phyloP scores from a whole-genome alignment of 1,140 invertebrate species.

The Paralvinella palmiformis region DNA sequence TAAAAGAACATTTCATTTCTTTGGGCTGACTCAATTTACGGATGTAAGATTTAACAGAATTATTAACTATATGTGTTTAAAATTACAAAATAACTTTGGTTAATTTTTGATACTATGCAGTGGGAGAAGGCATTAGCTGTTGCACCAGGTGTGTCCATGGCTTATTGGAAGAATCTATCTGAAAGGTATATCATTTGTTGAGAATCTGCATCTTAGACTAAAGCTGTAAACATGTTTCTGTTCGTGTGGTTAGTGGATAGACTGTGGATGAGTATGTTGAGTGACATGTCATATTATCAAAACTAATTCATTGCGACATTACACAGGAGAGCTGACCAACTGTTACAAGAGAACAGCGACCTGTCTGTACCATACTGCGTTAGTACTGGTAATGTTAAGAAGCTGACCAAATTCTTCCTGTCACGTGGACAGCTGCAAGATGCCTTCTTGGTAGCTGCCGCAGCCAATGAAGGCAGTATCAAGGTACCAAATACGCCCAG shows the following conservation, averaged over 20 bases:
- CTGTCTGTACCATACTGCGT: slow-evolving; percentile 38
- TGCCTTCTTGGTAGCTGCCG: slow-evolving; percentile 37
- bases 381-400: slow-evolving; percentile 36
- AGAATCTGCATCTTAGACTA: too few species aligned
- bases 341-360: slow-evolving; percentile 43
- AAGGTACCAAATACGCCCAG: background rate
- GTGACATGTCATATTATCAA: background rate
- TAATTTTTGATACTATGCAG: too few species aligned
- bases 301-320: slow-evolving; percentile 10
- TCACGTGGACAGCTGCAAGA: slow-evolving; percentile 35
- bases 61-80: too few species aligned
- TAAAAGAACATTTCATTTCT: too few species aligned
- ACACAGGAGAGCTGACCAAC: slow-evolving; percentile 39
- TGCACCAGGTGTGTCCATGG: slow-evolving; percentile 51
- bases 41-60: too few species aligned
- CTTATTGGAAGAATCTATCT: slow-evolving; percentile 51
- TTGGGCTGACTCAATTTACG: too few species aligned
- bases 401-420: slow-evolving; percentile 40
- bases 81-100: too few species aligned
- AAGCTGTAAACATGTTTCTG: too few species aligned
- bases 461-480: slow-evolving; percentile 31
- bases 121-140: slow-evolving; percentile 52
- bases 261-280: too few species aligned
- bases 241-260: too few species aligned
- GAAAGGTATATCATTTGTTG: too few species aligned